Evolutionary conservation across 2,113 vertebrate species (phyloP), one percentile per base, ranked within the genome.

Genomic region (Tychaedon coryphoeus): DNA sequence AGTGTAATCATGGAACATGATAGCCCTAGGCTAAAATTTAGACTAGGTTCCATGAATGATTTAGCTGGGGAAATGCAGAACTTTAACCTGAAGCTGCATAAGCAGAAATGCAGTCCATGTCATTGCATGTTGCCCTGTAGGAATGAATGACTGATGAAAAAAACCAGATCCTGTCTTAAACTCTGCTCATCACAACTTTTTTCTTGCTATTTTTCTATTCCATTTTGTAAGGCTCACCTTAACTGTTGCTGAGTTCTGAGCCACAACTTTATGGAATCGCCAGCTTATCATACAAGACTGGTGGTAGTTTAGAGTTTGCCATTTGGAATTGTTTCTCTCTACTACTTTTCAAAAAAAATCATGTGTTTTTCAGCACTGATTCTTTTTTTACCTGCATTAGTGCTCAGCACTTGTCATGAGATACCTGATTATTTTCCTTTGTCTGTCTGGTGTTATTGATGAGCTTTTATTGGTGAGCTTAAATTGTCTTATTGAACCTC

Each of bases 391-490:
- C 8, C 22, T 45, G 15, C 3, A 2, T 92, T 77, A 69, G 11
- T 85, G 23, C 12, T 38, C 17, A 50, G 15, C 10, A 7, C 6
- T 14, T 64, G 0, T 50, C 2, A n/a, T 25, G 25, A 69, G 1
- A 3, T 45, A 12, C 12, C 22, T 60, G 3, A 36, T 72, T 50
- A 20, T 25, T 67, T 87, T 79, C 42, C 7, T 51, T 58, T 73
- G 58, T 79, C 8, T 36, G 5, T 69, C 33, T 81, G 5, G 5
- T 69, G 24, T 65, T 88, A 50, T 4, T 57, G 36, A 29, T 84
- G 53, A 75, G 33, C 16, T 58, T 36, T 26, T 50, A n/a, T 12
- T 72, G 31, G 14, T 76, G n/a, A 72, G n/a, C 12, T 56, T 42
- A 12, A 61, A 8, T 43, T 1, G 5, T 71, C 26, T 71, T 79